A percentile compares a stretch with the other conserved stretches of the same genome.
These are phyloP conservation scores for Cromileptes altivelis DNA, from an alignment of 2,113 vertebrate genomes.

Conservation along the genomic window DNA sequence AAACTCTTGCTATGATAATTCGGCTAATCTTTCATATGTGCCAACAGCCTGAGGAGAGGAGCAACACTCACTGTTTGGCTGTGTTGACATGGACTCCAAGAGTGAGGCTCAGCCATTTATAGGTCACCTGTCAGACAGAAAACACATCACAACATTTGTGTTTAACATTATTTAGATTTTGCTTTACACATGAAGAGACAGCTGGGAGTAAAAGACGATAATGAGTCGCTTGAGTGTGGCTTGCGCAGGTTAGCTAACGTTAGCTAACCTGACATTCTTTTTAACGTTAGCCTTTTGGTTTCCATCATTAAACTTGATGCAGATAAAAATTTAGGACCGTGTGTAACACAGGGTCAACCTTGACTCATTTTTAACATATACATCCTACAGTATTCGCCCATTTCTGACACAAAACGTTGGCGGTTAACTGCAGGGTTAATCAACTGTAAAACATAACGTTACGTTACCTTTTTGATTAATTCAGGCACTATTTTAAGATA, in stretches of 20 bases:
- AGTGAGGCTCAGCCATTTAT: slow-evolving; percentile 97
- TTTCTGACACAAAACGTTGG: not conserved
- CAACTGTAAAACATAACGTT: too few species aligned
- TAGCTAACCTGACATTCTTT: not conserved
- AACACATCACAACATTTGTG: not conserved
- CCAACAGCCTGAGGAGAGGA: not conserved
- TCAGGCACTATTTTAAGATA: too few species aligned
- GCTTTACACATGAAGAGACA: not conserved
- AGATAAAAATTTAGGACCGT: not conserved
- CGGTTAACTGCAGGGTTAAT: not conserved
- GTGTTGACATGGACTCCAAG: slow-evolving; percentile 94
- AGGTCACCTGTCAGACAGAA: slow-evolving; percentile 89
- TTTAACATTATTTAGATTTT: not conserved
- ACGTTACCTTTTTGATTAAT: too few species aligned
- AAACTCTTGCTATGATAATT: not conserved
- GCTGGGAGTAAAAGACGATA: not conserved
- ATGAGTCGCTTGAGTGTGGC: not conserved
- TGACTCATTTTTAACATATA: not conserved
- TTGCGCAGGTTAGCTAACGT: too few species aligned
- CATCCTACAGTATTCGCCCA: too few species aligned
- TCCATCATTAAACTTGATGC: too few species aligned
- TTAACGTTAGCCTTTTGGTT: not conserved
- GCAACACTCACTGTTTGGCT: slow-evolving; percentile 92
- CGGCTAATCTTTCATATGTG: too few species aligned
- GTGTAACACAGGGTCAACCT: rapidly evolving